Conservation (phyloP, 1,140 invertebrate genomes). For the Leptopilina clavipes region DNA sequence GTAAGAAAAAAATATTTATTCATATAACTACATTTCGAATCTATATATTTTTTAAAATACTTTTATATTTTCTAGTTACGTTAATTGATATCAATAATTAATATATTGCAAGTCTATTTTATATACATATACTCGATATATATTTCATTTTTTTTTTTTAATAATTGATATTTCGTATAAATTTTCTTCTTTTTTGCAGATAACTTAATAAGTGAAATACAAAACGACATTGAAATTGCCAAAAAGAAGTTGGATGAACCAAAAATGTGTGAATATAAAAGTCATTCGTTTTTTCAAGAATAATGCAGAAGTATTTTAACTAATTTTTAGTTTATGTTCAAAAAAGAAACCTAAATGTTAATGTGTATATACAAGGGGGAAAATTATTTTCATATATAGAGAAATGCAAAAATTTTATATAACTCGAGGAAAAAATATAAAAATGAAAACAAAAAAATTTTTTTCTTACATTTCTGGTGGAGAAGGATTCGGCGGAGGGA, state of each 20-base stretch:
- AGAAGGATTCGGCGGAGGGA: slow-evolving; percentile 37
- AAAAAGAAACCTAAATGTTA: background rate
- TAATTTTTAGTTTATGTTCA: background rate
- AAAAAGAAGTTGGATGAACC: slow-evolving; percentile 76
- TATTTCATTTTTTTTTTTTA: slow-evolving; percentile 37
- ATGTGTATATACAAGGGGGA: background rate
- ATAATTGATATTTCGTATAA: slow-evolving; percentile 39
- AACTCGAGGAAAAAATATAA: no score
- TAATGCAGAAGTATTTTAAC: background rate
- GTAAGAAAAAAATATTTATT: slow-evolving; percentile 68
- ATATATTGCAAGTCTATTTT: no score
- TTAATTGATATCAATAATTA: no score
- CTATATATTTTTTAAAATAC: no score
- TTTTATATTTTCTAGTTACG: no score
- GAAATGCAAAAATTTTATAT: background rate
- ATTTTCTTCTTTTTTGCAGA: slow-evolving; percentile 73
- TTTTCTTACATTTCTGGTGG: background rate
- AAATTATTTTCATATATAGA: background rate
- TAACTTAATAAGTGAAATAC: slow-evolving; percentile 84
- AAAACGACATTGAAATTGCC: slow-evolving; percentile 83
- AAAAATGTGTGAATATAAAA: slow-evolving; percentile 64
- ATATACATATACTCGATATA: no score
- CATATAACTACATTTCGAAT: no score
- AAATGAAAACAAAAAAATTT: no score
- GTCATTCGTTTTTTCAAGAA: slow-evolving; percentile 62